Percentiles rank a stretch among this genome's conserved stretches.
Conservation (phyloP, 2,888 invertebrate species). For the Rhabditoides inermis region DNA sequence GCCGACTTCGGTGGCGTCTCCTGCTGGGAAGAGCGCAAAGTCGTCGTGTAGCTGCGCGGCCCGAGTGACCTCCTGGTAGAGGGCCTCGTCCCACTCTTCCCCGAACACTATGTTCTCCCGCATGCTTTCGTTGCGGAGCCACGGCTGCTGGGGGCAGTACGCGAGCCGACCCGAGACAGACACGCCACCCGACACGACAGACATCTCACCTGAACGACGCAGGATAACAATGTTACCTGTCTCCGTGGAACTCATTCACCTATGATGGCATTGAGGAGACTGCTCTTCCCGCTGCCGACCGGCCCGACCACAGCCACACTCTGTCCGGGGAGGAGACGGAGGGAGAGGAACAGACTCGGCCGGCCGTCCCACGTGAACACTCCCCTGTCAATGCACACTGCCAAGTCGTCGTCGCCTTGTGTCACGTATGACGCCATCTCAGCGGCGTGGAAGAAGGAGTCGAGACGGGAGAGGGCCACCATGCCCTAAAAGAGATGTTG, state of each 20-base stretch:
- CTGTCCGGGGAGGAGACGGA: too few relatives aligned
- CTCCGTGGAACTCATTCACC: too few relatives aligned
- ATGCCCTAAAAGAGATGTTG: too few relatives aligned
- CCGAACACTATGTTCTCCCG: slow-evolving; percentile 88
- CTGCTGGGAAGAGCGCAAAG: slow-evolving; percentile 73
- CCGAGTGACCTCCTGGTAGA: slow-evolving; percentile 3
- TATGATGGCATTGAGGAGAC: too few relatives aligned
- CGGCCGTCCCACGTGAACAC: too few relatives aligned
- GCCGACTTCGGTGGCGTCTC: slow-evolving; percentile 84
- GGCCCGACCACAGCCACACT: slow-evolving; percentile 48
- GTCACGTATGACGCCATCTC: too few relatives aligned
- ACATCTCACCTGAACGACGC: slow-evolving; percentile 60
- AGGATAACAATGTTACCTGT: too few relatives aligned
- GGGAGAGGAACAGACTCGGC: too few relatives aligned
- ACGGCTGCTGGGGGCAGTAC: slow-evolving; percentile 87
- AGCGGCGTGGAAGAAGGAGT: too few relatives aligned
- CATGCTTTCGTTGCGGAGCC: slow-evolving; percentile 93
- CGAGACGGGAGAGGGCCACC: too few relatives aligned
- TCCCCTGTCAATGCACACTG: too few relatives aligned
- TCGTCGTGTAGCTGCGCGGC: slow-evolving; percentile 83
- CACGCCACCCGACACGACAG: slow-evolving; percentile 33
- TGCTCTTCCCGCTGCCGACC: slow-evolving; percentile 57
- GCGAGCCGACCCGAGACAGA: slow-evolving; percentile 61
- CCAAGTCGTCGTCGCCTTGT: too few relatives aligned
- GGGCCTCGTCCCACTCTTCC: slow-evolving; percentile 63